Base-by-base conservation (phyloP, 2,888 invertebrate species). In the Myopa testacea region DNA sequence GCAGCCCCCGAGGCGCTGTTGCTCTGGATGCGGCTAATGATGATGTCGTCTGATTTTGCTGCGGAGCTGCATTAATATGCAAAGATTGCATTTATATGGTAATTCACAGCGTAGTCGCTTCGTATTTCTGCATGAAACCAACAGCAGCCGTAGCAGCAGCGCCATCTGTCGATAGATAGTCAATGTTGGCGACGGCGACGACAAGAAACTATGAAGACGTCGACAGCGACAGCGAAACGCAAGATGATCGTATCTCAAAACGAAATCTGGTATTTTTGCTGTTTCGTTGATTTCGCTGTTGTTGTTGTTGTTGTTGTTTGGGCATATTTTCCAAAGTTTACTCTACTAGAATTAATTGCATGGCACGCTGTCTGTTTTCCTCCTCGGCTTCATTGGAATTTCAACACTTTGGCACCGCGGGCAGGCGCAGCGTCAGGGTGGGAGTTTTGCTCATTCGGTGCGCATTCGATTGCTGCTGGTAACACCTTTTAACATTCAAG, bases 11-110 rank as follows among this genome's bases (percentile, higher is more conserved):
- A 63, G 34, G 26, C n/a, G 58, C 62, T 63, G 58, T 4, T 45
- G 26, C 45, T 69, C 37, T 34, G 10, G 26, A 19, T 69, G 55
- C 19, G 34, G 58, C 40, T 38, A 76, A 76, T 76, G 58, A 68
- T 76, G 76, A 70, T 63, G 69, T 76, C 76, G 69, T 62, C 52
- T 70, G 14, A 50, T 70, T 52, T 78, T 75, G 81, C 80, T 80
- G 77, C 62, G 80, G 82, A 81, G 82, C 81, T 84, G 83, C 84
- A 87, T 87, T 87, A 87, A 87, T 87, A 87, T 88, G 88, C 87
- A 84, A 87, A 88, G 87, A 88, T 88, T 87, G 88, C 88, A 87
- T 88, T 88, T 88, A 88, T 87, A 87, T 87, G 87, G 86, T 85
- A 87, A 87, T 87, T 87, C 85, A 83, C 84, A 83, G 86, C 40